Base-by-base conservation (phyloP, 2,113 vertebrate species). In the Myiozetetes cayanensis region DNA sequence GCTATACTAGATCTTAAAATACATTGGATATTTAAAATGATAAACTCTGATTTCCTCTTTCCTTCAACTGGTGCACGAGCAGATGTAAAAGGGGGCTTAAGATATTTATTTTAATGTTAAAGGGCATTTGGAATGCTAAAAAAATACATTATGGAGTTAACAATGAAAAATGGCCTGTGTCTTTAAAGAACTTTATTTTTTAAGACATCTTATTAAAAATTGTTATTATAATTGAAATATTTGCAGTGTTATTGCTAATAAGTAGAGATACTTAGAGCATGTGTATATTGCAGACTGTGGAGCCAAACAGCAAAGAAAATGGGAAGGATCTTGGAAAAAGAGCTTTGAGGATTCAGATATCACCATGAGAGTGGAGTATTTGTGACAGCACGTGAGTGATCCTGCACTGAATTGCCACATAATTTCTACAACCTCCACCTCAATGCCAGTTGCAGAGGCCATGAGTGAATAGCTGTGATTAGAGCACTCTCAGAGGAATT, bases 331-430 rank as follows among this genome's bases (percentile, higher is more conserved):
- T 82, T 49, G 47, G 46, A 33, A 3, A 3, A 12, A 49, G 13
- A 9, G 10, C 10, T 25, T 58, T 56, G 37, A 67, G 94, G 94
- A 80, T 21, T 17, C 7, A 7, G 20, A 46, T 31, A 17, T 53
- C 7, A 7, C 16, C 1, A 1, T 67, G 39, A 39, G 33, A 95
- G 17, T 28, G 35, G 33, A 71, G 47, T 70, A 23, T 67, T 31
- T 31, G 52, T 39, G 47, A 14, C 14, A 44, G 18, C 16, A 12
- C 0, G 0, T 82, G 12, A 62, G 12, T 7, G 31, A 31, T n/a
- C 63, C 52, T 83, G 49, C 28, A 9, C 0, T 3, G 3, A 46
- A 68, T 53, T 33, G 39, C 5, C 31, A 1, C 5, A 0, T 1
- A 8, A 7, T 28, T 92, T 28, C 72, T 68, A 7, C 17, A 11